Conservation (phyloP, 2,797 vertebrate species). For the Sarcoramphus papa region DNA sequence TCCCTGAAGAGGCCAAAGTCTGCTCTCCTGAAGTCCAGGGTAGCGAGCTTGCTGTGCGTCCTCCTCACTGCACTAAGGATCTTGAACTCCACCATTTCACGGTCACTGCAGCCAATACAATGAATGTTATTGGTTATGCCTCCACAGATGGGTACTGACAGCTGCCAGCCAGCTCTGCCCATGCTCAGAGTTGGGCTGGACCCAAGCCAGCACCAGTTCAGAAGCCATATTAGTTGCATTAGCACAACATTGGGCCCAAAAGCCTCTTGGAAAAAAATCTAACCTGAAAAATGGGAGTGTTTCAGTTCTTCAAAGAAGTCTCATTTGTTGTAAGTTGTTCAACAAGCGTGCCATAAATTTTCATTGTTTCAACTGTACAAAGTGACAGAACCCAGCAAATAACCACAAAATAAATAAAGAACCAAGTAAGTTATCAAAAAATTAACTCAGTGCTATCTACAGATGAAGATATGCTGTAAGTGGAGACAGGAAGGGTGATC, state of each 20-base stretch:
- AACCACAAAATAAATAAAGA: background rate
- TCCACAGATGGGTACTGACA: constrained; percentile 39
- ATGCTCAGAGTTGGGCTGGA: background rate
- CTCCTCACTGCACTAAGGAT: too few species aligned
- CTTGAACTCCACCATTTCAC: too few species aligned
- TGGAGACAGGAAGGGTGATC: background rate
- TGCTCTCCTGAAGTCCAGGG: too few species aligned
- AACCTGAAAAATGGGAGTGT: background rate
- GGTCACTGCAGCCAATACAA: background rate
- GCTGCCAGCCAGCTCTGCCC: constrained; percentile 33
- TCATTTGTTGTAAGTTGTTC: background rate
- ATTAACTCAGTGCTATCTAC: background rate
- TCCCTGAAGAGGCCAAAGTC: too few species aligned
- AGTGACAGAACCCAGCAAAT: background rate
- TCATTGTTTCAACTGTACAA: background rate
- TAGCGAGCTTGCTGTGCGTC: too few species aligned
- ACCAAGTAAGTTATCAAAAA: background rate
- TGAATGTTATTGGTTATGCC: background rate
- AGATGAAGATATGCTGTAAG: background rate
- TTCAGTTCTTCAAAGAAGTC: background rate
- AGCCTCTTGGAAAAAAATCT: background rate
- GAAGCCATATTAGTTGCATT: background rate
- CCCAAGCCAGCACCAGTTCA: background rate
- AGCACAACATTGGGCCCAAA: background rate
- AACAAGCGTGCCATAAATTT: background rate